These are phyloP conservation scores for Chunga burmeisteri DNA, from an alignment of 2,113 vertebrate genomes.

Conservation along the genomic window DNA sequence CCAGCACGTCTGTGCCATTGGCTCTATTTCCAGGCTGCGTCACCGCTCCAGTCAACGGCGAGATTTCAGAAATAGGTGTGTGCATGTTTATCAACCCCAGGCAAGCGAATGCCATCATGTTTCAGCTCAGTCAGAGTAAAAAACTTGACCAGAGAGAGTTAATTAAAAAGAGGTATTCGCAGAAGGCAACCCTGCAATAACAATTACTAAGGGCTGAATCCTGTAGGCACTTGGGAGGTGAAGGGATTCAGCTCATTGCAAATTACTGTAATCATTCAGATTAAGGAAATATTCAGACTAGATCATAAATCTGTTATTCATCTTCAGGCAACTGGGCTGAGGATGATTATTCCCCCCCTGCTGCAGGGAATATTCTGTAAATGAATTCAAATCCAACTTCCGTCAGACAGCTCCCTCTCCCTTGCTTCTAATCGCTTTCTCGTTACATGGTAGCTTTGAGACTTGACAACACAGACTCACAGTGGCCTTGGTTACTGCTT, in stretches of 20 bases:
- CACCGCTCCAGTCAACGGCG: not conserved
- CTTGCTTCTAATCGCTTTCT: conserved; percentile 28
- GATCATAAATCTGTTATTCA: conserved; percentile 43
- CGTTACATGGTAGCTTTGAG: conserved; percentile 19
- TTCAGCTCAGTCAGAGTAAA: not conserved
- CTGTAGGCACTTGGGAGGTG: not conserved
- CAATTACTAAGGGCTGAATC: not conserved
- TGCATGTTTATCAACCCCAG: conserved; percentile 7
- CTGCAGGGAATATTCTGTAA: conserved; percentile 9
- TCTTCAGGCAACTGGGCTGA: conserved; percentile 31
- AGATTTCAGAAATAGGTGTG: conserved; percentile 8
- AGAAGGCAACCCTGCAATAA: not conserved
- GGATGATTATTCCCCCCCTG: not conserved
- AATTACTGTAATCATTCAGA: conserved; percentile 27
- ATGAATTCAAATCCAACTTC: conserved; percentile 52
- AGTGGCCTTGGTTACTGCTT: conserved; percentile 48
- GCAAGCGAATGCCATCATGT: not conserved
- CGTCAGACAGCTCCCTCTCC: conserved; percentile 23
- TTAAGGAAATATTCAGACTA: conserved; percentile 46
- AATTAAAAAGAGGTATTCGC: not conserved
- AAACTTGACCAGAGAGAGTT: not conserved
- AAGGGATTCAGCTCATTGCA: not conserved
- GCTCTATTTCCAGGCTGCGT: not conserved
- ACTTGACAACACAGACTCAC: conserved; percentile 35
- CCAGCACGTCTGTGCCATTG: not conserved